Conservation (phyloP, 2,888 invertebrate species). For the Pseudanteris insignis region DNA sequence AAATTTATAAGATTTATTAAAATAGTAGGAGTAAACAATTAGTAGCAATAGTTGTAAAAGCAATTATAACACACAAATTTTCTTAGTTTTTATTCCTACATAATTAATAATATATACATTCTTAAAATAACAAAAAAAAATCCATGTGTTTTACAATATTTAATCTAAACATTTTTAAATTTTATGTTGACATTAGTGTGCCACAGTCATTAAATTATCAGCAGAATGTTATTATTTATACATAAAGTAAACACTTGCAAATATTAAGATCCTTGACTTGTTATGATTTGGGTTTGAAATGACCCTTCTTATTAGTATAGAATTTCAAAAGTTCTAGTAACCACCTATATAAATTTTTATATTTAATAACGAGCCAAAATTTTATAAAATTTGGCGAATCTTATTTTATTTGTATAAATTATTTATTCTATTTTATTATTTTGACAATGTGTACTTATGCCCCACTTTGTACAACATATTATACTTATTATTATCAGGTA, state of each 20-base stretch:
- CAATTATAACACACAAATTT: too few relatives aligned
- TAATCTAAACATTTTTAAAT: too few relatives aligned
- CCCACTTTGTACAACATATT: conserved; percentile 11
- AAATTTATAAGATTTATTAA: too few relatives aligned
- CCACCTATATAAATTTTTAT: conserved; percentile 1
- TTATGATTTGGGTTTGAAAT: neutral
- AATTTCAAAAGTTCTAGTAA: too few relatives aligned
- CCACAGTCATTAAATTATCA: too few relatives aligned
- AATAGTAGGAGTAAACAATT: too few relatives aligned
- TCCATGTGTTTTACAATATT: neutral
- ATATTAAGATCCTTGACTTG: neutral
- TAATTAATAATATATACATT: too few relatives aligned
- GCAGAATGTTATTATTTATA: neutral
- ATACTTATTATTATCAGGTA: conserved; percentile 9
- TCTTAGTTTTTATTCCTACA: too few relatives aligned
- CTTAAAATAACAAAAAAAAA: too few relatives aligned
- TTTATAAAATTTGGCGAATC: conserved; percentile 4
- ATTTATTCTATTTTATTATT: neutral
- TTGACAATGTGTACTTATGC: conserved; percentile 16
- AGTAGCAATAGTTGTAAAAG: too few relatives aligned
- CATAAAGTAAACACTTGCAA: neutral
- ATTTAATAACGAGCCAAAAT: conserved; percentile 4
- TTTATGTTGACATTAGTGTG: too few relatives aligned
- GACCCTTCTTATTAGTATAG: too few relatives aligned
- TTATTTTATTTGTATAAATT: conserved; percentile 6